Evolutionary conservation across 2,888 invertebrate genomes (phyloP).

Genomic region (Synanthedon andrenaeformis): DNA sequence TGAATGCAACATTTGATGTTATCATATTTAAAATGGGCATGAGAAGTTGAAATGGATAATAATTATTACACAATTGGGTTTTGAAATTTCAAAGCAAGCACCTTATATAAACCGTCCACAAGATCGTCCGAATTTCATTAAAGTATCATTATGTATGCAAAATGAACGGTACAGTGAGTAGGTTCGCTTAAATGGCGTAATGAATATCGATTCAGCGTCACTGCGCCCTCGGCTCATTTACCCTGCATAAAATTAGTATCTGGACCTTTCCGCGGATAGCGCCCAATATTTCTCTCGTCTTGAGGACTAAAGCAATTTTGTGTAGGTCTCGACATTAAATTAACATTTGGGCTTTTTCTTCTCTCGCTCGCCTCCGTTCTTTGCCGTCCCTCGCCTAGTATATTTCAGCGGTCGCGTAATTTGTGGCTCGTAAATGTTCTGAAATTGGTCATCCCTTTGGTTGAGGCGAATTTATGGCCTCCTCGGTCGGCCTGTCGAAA

Average conservation of each 20-base stretch:
- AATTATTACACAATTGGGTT: not conserved
- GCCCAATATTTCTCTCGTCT: conserved; percentile 55
- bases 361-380: conserved; percentile 42
- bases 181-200: conserved; percentile 28
- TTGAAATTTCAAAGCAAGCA: not conserved
- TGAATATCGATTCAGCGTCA: conserved; percentile 55
- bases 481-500: conserved; percentile 69
- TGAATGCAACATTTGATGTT: too few relatives aligned
- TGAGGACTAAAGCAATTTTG: conserved; percentile 57
- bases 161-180: conserved; percentile 25
- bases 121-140: not conserved
- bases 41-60: too few relatives aligned
- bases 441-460: conserved; percentile 72
- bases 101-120: not conserved
- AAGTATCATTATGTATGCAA: not conserved
- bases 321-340: conserved; percentile 65
- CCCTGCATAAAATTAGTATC: conserved; percentile 64
- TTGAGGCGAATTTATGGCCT: conserved; percentile 69
- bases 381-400: conserved; percentile 54
- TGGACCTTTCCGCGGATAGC: conserved; percentile 47
- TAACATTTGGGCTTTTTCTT: conserved; percentile 67
- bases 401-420: conserved; percentile 69
- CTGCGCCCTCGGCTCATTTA: conserved; percentile 46
- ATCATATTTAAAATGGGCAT: too few relatives aligned
- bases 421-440: conserved; percentile 71